phyloP scores from a whole-genome alignment of 2,797 vertebrate species.

The Clarias pachynema region DNA sequence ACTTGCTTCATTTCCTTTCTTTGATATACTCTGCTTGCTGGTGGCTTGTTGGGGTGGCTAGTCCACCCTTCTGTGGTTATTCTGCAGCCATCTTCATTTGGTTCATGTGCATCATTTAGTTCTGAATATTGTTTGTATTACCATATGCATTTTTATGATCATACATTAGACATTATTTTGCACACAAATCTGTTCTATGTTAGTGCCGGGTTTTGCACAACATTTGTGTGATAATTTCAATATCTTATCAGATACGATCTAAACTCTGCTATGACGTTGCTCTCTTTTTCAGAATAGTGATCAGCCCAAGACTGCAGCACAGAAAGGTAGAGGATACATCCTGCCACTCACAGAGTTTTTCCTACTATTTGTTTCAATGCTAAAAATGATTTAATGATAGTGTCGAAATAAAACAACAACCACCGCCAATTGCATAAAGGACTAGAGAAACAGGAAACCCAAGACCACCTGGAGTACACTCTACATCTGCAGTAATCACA shows the following conservation, averaged over 20 bases:
- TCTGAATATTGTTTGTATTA: background rate
- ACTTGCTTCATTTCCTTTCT: background rate
- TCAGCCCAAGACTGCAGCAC: background rate
- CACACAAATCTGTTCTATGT: background rate
- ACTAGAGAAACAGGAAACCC: background rate
- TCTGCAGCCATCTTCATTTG: background rate
- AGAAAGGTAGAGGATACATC: slow-evolving; percentile 10
- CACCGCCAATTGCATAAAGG: no score
- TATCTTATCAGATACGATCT: background rate
- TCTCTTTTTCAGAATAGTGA: background rate
- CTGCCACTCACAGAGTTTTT: background rate
- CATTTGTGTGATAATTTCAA: background rate
- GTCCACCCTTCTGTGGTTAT: background rate
- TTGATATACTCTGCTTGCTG: background rate
- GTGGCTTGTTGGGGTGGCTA: background rate
- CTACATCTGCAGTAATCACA: background rate
- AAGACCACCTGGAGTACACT: background rate
- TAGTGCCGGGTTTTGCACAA: background rate
- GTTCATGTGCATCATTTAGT: background rate
- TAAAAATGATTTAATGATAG: background rate
- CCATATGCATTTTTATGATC: background rate
- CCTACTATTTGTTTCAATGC: no score
- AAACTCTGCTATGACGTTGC: background rate
- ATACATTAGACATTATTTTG: background rate
- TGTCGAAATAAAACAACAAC: background rate